These are phyloP conservation scores for Vireo griseus DNA, from an alignment of 2,797 vertebrate genomes.

Conservation along the genomic window DNA sequence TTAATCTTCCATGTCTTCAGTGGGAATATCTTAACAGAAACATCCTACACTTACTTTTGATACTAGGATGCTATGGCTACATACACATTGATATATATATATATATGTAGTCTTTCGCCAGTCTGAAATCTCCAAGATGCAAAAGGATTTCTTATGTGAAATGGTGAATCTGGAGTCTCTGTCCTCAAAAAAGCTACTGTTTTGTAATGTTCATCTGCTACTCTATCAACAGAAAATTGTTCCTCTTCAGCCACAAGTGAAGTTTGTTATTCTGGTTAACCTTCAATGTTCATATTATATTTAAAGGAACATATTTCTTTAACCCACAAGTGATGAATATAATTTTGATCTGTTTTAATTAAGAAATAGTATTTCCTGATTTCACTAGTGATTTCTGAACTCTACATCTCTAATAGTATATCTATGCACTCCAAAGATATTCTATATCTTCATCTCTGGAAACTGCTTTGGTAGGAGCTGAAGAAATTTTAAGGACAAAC, in stretches of 20 bases:
- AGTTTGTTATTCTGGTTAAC: neutral
- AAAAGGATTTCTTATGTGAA: neutral
- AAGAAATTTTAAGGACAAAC: neutral
- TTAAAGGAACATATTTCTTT: neutral
- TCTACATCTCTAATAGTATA: neutral
- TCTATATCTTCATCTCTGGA: neutral
- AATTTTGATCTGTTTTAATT: neutral
- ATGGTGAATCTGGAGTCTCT: neutral
- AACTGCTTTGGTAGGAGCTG: neutral
- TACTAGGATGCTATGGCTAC: neutral
- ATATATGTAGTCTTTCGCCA: neutral
- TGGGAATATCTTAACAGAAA: neutral
- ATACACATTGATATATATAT: neutral
- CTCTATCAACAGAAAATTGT: neutral
- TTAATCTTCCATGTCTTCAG: neutral
- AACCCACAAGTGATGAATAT: neutral
- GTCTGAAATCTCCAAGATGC: neutral
- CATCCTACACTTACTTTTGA: neutral
- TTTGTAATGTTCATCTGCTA: neutral
- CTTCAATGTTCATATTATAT: neutral
- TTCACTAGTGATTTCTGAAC: neutral
- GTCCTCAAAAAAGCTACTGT: neutral
- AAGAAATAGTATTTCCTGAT: neutral
- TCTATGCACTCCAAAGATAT: neutral
- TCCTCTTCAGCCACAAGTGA: neutral